phyloP scores from a whole-genome alignment of 1,140 invertebrate species.

The Colletes latitarsis region DNA sequence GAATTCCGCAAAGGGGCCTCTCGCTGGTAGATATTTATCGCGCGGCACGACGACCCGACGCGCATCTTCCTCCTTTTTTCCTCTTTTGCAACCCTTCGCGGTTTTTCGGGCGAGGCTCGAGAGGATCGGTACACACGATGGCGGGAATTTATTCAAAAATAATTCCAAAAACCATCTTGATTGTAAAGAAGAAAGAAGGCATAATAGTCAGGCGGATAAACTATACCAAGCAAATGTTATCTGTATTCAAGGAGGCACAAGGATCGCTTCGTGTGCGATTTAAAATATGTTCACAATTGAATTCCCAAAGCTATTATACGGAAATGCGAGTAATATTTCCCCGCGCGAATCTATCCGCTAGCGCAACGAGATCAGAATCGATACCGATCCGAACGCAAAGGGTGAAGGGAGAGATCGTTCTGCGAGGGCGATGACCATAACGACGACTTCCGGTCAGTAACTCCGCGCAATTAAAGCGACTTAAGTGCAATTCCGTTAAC shows the following conservation, averaged over 20 bases:
- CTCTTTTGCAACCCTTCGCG: slow-evolving; percentile 17
- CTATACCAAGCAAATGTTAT: too few species aligned
- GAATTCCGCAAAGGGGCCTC: slow-evolving; percentile 62
- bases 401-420: slow-evolving; percentile 6
- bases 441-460: slow-evolving; percentile 68
- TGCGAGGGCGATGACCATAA: slow-evolving; percentile 60
- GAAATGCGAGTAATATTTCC: not conserved
- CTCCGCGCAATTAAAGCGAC: slow-evolving; percentile 66
- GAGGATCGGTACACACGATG: too few species aligned
- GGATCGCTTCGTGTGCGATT: too few species aligned
- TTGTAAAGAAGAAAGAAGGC: too few species aligned
- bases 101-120: not conserved
- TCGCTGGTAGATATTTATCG: slow-evolving; percentile 44
- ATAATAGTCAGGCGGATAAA: too few species aligned
- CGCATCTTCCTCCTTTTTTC: slow-evolving; percentile 44
- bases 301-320: too few species aligned
- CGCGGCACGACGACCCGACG: slow-evolving; percentile 31
- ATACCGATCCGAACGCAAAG: slow-evolving; percentile 29
- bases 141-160: too few species aligned
- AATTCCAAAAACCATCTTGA: not conserved
- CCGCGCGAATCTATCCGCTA: not conserved
- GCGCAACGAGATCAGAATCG: not conserved
- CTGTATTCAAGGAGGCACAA: too few species aligned
- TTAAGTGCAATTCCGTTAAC: slow-evolving; percentile 64
- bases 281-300: too few species aligned